Evolutionary conservation across 2,797 vertebrate genomes (phyloP), one percentile per base, ranked within the genome.

Genomic region (Lateolabrax maculatus): DNA sequence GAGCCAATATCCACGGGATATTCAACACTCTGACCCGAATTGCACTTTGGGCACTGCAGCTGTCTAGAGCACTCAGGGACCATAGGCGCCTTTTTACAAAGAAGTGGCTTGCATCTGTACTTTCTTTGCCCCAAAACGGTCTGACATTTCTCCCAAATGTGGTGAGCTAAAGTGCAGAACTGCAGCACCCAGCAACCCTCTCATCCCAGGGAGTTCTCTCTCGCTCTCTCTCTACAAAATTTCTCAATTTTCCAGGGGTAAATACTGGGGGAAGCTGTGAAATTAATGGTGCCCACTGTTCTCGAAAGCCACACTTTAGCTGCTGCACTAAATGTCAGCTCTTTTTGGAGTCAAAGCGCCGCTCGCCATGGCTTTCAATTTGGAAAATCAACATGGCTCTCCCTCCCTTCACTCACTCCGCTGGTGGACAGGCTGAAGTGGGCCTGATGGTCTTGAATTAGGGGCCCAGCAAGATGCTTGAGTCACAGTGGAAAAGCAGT

Each of bases 291-390:
- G 39, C 79, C 90, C 65, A 84, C 89, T 90, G 89, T 89, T 93
- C 75, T 79, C 27, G 8, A 90, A 90, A 93, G 77, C 77, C 79
- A 53, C 89, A 81, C 81, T 93, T 93, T 87, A 80, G 89, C 87
- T 18, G 75, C 53, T 19, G 61, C 80, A 77, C 83, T 86, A 94
- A 94, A 95, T 93, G 93, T 92, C 94, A 93, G 79, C 83, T 90
- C 85, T 79, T 84, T 88, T 92, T 84, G 80, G 70, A 87, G 86
- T 91, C 84, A 86, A 90, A 93, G 83, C 16, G 31, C 44, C 2
- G 48, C 84, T 81, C 51, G 43, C 82, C 15, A 4, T 44, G 34
- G 86, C 86, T 92, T 92, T 94, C 81, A 88, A 71, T 75, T 85
- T 46, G 27, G 71, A 75, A 87, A 89, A 83, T 84, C 79, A 77